Conservation (phyloP, 2,888 invertebrate species). For the Ectemnius continuus region DNA sequence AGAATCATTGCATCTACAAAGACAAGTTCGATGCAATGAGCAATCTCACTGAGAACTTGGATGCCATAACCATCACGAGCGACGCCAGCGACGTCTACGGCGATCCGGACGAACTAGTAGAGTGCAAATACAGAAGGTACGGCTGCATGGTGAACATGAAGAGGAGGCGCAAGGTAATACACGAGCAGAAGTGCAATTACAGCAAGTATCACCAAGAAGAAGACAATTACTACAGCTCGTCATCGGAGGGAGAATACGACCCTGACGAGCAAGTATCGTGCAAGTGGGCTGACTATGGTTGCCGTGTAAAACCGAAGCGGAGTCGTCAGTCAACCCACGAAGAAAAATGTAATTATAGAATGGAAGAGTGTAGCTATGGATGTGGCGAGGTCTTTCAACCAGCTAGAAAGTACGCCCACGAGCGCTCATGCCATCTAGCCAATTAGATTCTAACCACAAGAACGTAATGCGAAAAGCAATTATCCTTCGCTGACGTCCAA, state of each 20-base stretch:
- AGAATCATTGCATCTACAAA: conserved; percentile 66
- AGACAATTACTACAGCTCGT: conserved; percentile 15
- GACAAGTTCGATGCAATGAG: conserved; percentile 36
- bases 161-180: conserved; percentile 58
- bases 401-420: conserved; percentile 58
- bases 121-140: conserved; percentile 61
- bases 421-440: conserved; percentile 51
- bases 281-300: conserved; percentile 66
- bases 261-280: conserved; percentile 66
- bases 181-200: conserved; percentile 68
- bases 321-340: conserved; percentile 62
- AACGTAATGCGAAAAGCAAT: too few relatives aligned
- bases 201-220: conserved; percentile 30
- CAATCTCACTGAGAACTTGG: conserved; percentile 31
- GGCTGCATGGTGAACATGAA: conserved; percentile 72
- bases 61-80: conserved; percentile 27
- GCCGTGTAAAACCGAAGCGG: conserved; percentile 62
- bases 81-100: conserved; percentile 30
- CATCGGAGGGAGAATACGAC: conserved; percentile 45
- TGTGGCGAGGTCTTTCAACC: conserved; percentile 57
- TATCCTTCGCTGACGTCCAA: too few relatives aligned
- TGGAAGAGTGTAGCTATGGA: conserved; percentile 63
- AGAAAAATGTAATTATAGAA: conserved; percentile 69
- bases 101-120: conserved; percentile 56
- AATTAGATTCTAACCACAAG: conserved; percentile 5